Percentiles rank a stretch among this genome's conserved stretches.
phyloP scores from a whole-genome alignment of 2,797 vertebrate genomes.

The Tarsius wallacei region DNA sequence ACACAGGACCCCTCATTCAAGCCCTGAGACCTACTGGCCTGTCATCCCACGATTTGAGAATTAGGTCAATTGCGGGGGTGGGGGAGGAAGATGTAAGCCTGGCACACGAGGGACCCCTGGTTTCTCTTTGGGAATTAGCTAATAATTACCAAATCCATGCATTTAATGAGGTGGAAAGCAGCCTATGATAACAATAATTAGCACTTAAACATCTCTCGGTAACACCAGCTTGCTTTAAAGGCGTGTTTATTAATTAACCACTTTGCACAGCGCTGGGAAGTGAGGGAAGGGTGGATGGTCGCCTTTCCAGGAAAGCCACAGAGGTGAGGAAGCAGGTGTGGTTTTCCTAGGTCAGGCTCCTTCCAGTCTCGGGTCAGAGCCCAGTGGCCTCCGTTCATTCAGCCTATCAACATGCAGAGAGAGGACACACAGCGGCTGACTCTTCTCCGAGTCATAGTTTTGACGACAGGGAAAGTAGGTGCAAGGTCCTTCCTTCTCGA shows the following conservation, averaged over 20 bases:
- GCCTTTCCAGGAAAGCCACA: background rate
- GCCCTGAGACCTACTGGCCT: background rate
- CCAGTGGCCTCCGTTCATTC: background rate
- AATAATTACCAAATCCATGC: slow-evolving; percentile 66
- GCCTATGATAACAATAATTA: slow-evolving; percentile 79
- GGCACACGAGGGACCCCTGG: background rate
- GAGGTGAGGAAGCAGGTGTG: background rate
- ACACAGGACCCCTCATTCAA: background rate
- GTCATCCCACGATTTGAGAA: background rate
- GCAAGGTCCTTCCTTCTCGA: background rate
- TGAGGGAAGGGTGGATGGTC: background rate
- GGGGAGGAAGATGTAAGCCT: background rate
- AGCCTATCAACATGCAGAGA: background rate
- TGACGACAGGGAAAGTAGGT: background rate
- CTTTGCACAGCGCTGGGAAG: background rate
- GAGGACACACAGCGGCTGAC: background rate
- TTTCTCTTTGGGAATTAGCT: slow-evolving; percentile 66
- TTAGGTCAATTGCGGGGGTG: background rate
- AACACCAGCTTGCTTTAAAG: slow-evolving; percentile 54
- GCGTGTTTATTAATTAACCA: slow-evolving; percentile 69
- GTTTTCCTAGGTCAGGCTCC: background rate
- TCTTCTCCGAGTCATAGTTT: background rate
- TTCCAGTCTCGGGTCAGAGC: background rate
- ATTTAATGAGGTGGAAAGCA: slow-evolving; percentile 76
- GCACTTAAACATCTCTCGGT: slow-evolving; percentile 60